Evolutionary conservation across 2,113 vertebrate genomes (phyloP).

Genomic region (Asarcornis scutulata): DNA sequence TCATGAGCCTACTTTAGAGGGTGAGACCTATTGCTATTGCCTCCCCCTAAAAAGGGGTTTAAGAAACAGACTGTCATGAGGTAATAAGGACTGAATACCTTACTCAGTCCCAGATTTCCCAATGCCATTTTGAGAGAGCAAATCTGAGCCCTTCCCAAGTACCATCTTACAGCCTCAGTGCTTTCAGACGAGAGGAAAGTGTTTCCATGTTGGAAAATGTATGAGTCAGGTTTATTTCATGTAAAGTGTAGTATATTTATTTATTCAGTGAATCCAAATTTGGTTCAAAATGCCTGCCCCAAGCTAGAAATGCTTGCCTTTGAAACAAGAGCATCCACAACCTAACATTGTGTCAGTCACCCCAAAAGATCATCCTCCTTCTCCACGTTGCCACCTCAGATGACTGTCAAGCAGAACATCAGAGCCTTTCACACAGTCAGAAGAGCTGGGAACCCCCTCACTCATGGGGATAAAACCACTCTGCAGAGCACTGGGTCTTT

Average conservation of each 20-base stretch:
- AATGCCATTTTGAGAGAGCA: not conserved
- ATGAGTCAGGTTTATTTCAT: not conserved
- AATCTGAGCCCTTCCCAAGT: not conserved
- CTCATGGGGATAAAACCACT: not conserved
- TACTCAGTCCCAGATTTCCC: not conserved
- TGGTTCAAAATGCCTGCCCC: not conserved
- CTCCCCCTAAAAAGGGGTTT: not conserved
- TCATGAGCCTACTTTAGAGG: not conserved
- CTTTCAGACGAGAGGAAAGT: not conserved
- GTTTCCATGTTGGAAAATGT: not conserved
- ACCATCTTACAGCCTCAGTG: not conserved
- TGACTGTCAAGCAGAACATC: not conserved
- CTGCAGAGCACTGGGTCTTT: not conserved
- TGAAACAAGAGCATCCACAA: not conserved
- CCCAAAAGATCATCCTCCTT: not conserved
- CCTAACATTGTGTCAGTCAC: not conserved
- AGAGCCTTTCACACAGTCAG: not conserved
- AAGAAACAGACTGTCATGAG: not conserved
- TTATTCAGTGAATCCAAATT: not conserved
- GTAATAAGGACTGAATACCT: not conserved
- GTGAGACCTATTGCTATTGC: not conserved
- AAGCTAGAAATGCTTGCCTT: not conserved
- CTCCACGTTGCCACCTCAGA: not conserved
- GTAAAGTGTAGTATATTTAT: not conserved
- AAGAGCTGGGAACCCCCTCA: not conserved